Percentiles rank a stretch among this genome's conserved stretches.
Evolutionary conservation across 2,797 vertebrate genomes (phyloP).

Genomic region (Chiroxiphia lanceolata): DNA sequence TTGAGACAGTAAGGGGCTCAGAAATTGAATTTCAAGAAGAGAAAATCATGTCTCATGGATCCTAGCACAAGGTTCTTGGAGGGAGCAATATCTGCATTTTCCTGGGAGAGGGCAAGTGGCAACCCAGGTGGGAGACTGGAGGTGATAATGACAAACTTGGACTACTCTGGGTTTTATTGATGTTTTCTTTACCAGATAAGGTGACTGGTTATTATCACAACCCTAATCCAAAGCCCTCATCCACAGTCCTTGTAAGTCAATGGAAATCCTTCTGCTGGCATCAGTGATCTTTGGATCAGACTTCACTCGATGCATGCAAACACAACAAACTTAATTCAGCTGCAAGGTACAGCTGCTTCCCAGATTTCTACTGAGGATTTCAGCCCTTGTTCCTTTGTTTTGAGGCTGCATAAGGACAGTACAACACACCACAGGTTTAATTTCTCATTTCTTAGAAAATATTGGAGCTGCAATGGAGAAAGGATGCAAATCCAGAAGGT

Average conservation of each 20-base stretch:
- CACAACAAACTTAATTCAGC: neutral
- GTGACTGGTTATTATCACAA: neutral
- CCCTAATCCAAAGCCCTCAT: neutral
- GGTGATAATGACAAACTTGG: slow-evolving; percentile 23
- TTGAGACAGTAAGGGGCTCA: slow-evolving; percentile 22
- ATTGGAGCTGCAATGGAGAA: neutral
- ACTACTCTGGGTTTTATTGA: neutral
- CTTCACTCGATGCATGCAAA: neutral
- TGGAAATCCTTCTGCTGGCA: neutral
- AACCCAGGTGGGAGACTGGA: neutral
- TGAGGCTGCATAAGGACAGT: neutral
- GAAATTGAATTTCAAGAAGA: slow-evolving; percentile 52
- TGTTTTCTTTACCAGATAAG: neutral
- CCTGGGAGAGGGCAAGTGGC: neutral
- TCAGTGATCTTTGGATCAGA: neutral
- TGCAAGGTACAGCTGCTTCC: neutral
- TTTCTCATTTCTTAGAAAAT: neutral
- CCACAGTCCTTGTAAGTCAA: neutral
- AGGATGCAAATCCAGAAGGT: neutral
- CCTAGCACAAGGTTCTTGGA: neutral
- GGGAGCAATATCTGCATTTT: slow-evolving; percentile 3
- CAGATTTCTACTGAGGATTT: neutral
- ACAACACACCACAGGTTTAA: neutral
- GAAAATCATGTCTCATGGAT: slow-evolving; percentile 40
- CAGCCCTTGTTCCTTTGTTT: neutral